Evolutionary conservation across 2,888 invertebrate genomes (phyloP), one percentile per base, ranked within the genome.

Genomic region (Stenodema calcarata): DNA sequence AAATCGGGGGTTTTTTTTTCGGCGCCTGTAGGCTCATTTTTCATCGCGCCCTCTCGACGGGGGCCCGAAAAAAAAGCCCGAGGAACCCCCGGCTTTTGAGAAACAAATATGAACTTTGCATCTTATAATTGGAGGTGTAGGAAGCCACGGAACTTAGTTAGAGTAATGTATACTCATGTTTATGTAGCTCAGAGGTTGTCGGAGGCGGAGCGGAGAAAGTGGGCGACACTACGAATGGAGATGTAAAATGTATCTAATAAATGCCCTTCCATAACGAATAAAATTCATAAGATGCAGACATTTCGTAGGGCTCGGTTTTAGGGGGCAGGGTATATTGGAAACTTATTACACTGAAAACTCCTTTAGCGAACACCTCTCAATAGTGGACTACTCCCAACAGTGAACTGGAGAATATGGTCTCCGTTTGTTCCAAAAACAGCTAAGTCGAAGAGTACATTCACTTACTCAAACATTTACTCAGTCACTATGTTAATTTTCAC

Each of bases 61-160:
- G 50, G 47, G 54, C 35, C 35, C 28, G 9, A 44, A 62, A 62
- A 62, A 50, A 28, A 30, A 16, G 27, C 80, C 80, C 28, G 54
- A 23, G 54, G 80, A 47, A 28, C 9, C 23, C 80, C 50, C 50
- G 62, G 23, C 27, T 62, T 80, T 30, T 54, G 82, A 82, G 70
- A 70, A 82, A 82, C 82, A 82, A 82, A 82, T 82, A 82, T 69
- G 62, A 62, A 80, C 82, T 82, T 82, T 82, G 82, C 82, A 82
- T 82, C 82, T 69, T 82, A 82, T 82, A 82, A 82, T 82, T 82
- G 82, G 47, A 82, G 82, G 82, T 82, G 69, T 82, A 82, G 82
- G 82, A 69, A 82, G 82, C 82, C 54, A 27, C 80, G 30, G 80
- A 50, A 80, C 80, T 80, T 80, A 80, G 80, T 80, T 80, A 80